Conservation (phyloP, 2,797 vertebrate genomes). For the Phoxinus dragarum region DNA sequence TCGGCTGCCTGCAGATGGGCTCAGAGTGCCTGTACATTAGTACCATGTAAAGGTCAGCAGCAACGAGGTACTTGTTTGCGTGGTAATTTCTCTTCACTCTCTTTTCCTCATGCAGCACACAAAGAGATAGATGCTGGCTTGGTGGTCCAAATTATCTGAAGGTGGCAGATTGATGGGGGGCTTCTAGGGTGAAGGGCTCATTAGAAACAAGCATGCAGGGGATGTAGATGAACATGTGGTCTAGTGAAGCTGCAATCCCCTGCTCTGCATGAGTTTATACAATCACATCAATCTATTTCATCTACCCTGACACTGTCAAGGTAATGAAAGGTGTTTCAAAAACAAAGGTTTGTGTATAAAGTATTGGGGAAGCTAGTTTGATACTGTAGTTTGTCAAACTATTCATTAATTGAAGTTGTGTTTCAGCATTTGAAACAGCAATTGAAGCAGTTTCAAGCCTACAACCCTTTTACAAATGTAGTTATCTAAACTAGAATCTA, state of each 20-base stretch:
- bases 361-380: neutral
- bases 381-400: neutral
- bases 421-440: too few species aligned
- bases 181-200: conserved; percentile 59
- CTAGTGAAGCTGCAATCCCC: neutral
- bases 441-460: neutral
- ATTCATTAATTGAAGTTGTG: neutral
- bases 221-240: neutral
- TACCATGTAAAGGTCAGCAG: conserved; percentile 68
- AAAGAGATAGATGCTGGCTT: conserved; percentile 69
- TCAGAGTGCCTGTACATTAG: neutral
- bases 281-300: neutral
- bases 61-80: conserved; percentile 44
- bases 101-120: conserved; percentile 54
- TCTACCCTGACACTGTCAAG: neutral
- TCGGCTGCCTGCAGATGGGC: neutral
- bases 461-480: neutral
- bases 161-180: conserved; percentile 65
- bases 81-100: conserved; percentile 26
- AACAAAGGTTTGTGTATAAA: neutral
- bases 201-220: conserved; percentile 58
- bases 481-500: neutral
- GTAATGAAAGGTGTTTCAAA: conserved; percentile 13
- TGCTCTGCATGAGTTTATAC: neutral
- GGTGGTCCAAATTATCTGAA: conserved; percentile 73